phyloP scores from a whole-genome alignment of 2,113 vertebrate genomes.

The Lucifuga dentata region DNA sequence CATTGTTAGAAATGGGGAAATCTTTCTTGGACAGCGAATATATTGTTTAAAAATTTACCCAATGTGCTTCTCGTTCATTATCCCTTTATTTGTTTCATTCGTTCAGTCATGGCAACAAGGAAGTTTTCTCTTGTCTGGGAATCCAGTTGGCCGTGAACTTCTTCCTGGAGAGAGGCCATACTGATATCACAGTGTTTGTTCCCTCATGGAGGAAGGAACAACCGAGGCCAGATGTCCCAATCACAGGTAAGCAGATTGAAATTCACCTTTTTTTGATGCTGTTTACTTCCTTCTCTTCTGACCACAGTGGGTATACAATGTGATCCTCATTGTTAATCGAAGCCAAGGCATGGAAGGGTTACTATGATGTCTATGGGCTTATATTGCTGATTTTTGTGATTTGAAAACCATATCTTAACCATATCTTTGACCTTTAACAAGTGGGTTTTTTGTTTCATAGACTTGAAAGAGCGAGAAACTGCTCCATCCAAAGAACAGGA shows the following conservation, averaged over 20 bases:
- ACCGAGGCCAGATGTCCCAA: slow-evolving; percentile 90
- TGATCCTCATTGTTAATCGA: neutral
- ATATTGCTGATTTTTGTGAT: neutral
- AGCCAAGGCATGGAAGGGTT: neutral
- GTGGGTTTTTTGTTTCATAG: too few relatives aligned
- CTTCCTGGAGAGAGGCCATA: slow-evolving; percentile 92
- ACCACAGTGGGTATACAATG: neutral
- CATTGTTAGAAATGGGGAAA: too few relatives aligned
- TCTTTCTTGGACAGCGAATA: too few relatives aligned
- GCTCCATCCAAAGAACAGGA: neutral
- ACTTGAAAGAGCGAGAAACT: neutral
- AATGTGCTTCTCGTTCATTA: neutral
- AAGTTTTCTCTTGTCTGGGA: slow-evolving; percentile 96
- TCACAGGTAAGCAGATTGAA: slow-evolving; percentile 83
- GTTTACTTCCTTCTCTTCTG: slow-evolving; percentile 12
- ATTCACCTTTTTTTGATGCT: neutral
- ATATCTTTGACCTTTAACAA: neutral
- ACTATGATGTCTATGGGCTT: neutral
- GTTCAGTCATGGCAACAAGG: slow-evolving; percentile 94
- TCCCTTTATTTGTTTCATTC: slow-evolving; percentile 16
- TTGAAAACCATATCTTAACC: neutral
- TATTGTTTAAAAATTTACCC: too few relatives aligned
- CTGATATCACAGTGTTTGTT: slow-evolving; percentile 92
- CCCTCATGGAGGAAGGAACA: slow-evolving; percentile 95
- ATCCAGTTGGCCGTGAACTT: slow-evolving; percentile 93